These are phyloP conservation scores for Drosophila eohydei DNA, from an alignment of 2,888 invertebrate species.

Conservation along the genomic window DNA sequence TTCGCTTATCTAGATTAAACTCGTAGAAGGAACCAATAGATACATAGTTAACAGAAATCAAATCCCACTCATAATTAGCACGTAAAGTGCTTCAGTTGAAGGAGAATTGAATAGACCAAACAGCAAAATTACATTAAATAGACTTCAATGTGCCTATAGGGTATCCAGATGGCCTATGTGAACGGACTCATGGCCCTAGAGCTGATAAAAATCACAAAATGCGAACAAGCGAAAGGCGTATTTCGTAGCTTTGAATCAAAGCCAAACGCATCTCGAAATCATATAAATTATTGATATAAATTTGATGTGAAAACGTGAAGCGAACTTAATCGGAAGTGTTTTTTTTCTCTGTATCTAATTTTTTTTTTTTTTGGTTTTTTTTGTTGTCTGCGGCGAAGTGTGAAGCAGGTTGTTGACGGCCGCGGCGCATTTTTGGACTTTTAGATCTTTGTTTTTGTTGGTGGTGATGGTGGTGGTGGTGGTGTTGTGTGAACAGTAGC, in stretches of 20 bases:
- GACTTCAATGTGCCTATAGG: slow-evolving; percentile 19
- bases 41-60: neutral
- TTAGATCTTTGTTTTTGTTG: slow-evolving; percentile 27
- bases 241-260: slow-evolving; percentile 41
- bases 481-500: slow-evolving; percentile 60
- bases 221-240: slow-evolving; percentile 12
- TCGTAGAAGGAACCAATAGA: neutral
- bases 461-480: slow-evolving; percentile 19
- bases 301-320: slow-evolving; percentile 34
- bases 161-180: slow-evolving; percentile 17
- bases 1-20: neutral
- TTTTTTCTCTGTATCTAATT: slow-evolving; percentile 2
- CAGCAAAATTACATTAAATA: neutral
- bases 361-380: slow-evolving; percentile 1
- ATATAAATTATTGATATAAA: slow-evolving; percentile 55
- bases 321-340: slow-evolving; percentile 52
- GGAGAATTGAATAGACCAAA: slow-evolving; percentile 5
- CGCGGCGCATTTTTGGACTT: slow-evolving; percentile 32
- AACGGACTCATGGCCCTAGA: neutral
- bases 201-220: slow-evolving; percentile 20
- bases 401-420: slow-evolving; percentile 56
- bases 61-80: neutral
- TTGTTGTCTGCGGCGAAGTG: slow-evolving; percentile 42
- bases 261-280: slow-evolving; percentile 46
- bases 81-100: neutral